Conservation (phyloP, 2,888 invertebrate species). For the Torymus aiolomorphi region DNA sequence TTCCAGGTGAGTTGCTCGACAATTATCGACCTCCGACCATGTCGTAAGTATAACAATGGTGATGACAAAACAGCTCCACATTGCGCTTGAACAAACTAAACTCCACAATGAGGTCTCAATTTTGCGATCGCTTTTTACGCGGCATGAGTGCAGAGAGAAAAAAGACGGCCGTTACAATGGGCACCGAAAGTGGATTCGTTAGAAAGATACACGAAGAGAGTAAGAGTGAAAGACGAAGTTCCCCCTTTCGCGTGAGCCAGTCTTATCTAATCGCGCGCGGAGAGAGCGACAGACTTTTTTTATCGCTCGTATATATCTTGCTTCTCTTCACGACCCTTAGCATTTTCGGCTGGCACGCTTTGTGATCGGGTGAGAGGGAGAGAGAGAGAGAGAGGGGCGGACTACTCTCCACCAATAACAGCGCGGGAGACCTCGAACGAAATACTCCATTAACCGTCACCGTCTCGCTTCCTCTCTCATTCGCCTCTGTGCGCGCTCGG, state of each 20-base stretch:
- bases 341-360: slow-evolving; percentile 2
- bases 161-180: slow-evolving; percentile 12
- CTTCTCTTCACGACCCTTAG: background rate
- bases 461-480: slow-evolving; percentile 18
- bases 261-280: slow-evolving; percentile 39
- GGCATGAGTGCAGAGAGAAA: background rate
- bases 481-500: background rate
- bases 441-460: slow-evolving; percentile 12
- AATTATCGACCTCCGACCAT: too few relatives aligned
- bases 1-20: too few relatives aligned
- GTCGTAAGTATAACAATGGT: too few relatives aligned
- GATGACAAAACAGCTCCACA: too few relatives aligned
- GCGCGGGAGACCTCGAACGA: background rate
- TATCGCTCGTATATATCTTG: slow-evolving; percentile 26
- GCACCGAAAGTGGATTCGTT: slow-evolving; percentile 37
- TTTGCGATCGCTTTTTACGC: background rate
- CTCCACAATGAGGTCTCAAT: background rate
- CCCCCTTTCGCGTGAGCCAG: background rate
- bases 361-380: background rate
- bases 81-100: too few relatives aligned
- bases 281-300: slow-evolving; percentile 38
- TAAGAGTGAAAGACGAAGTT: too few relatives aligned
- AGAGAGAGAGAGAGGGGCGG: background rate
- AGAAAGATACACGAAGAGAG: slow-evolving; percentile 21
- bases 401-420: slow-evolving; percentile 6